phyloP scores from a whole-genome alignment of 1,140 invertebrate genomes.

The Steinernema khuongi region DNA sequence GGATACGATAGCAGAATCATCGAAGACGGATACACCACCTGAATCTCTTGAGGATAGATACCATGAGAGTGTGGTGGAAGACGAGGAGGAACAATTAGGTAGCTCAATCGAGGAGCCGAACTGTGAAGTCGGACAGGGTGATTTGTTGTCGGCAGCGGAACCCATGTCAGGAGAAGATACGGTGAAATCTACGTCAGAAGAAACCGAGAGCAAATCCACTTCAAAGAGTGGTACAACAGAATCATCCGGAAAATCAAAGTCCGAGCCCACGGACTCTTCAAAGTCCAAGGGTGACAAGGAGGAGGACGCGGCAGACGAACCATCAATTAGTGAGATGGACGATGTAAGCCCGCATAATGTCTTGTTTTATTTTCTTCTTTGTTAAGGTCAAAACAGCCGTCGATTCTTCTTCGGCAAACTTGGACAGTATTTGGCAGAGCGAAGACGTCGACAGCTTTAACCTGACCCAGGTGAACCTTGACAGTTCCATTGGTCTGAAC shows the following conservation, averaged over 20 bases:
- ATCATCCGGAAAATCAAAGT: not conserved
- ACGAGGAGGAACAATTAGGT: too few relatives aligned
- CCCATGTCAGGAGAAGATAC: too few relatives aligned
- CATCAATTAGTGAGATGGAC: not conserved
- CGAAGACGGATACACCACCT: too few relatives aligned
- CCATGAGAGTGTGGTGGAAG: too few relatives aligned
- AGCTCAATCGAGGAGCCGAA: too few relatives aligned
- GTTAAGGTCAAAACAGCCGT: not conserved
- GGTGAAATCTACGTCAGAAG: too few relatives aligned
- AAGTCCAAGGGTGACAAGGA: not conserved
- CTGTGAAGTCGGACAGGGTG: too few relatives aligned
- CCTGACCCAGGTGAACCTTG: not conserved
- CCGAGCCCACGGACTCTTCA: not conserved
- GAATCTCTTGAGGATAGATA: too few relatives aligned
- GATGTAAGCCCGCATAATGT: not conserved
- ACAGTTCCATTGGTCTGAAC: not conserved
- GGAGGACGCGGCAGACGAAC: not conserved
- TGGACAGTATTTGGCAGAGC: slow-evolving; percentile 1
- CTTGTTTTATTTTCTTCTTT: not conserved
- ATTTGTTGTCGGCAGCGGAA: too few relatives aligned
- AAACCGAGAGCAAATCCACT: not conserved
- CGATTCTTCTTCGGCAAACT: not conserved
- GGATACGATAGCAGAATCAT: too few relatives aligned
- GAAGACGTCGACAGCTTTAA: not conserved
- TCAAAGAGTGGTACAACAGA: not conserved